phyloP scores from a whole-genome alignment of 2,888 invertebrate species.

The Sclerodermus sp. region DNA sequence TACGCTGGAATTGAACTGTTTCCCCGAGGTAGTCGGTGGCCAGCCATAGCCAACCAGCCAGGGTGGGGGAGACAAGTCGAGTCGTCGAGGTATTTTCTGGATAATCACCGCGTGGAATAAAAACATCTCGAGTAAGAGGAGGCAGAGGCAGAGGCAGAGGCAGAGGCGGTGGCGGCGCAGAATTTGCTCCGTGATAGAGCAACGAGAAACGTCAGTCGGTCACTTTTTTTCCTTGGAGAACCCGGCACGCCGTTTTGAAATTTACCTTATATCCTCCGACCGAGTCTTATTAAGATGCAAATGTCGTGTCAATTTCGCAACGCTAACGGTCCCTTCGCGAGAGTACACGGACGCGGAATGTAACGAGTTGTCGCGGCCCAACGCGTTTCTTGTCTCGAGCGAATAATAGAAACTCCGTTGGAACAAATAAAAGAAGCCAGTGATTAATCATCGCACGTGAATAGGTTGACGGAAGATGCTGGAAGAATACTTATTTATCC shows the following conservation, averaged over 20 bases:
- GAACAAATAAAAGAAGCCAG: neutral
- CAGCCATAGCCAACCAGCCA: no score
- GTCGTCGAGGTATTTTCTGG: no score
- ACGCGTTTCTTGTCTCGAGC: conserved; percentile 7
- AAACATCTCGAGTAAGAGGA: no score
- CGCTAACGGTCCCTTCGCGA: conserved; percentile 17
- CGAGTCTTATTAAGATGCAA: conserved; percentile 38
- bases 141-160: no score
- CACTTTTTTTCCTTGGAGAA: neutral
- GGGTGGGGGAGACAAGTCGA: no score
- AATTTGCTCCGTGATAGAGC: no score
- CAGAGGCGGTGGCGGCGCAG: no score
- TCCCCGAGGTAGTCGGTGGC: no score
- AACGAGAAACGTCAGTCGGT: neutral
- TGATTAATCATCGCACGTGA: neutral
- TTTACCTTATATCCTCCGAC: conserved; percentile 17
- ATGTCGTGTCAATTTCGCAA: conserved; percentile 37
- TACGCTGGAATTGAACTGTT: no score
- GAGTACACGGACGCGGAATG: neutral
- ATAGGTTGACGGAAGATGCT: neutral
- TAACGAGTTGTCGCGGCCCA: neutral
- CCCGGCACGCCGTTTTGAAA: conserved; percentile 13
- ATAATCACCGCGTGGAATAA: no score
- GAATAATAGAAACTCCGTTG: conserved; percentile 23
- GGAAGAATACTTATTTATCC: neutral